Conservation (phyloP, 1,140 invertebrate genomes). For the Bombus waltoni region DNA sequence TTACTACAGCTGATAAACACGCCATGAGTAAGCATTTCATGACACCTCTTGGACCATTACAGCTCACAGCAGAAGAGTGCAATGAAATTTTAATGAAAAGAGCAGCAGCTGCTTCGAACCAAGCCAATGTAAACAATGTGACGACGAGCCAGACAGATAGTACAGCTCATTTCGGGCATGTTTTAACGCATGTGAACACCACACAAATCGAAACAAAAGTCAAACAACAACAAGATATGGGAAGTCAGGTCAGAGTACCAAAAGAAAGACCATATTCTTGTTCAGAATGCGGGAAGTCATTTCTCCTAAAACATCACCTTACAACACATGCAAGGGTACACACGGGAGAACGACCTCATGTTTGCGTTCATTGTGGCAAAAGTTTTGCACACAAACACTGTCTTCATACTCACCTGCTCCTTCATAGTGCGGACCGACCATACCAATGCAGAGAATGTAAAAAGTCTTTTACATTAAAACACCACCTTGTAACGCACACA, state of each 20-base stretch:
- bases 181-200: slow-evolving; percentile 82
- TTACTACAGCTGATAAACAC: slow-evolving; percentile 80
- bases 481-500: slow-evolving; percentile 90
- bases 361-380: slow-evolving; percentile 93
- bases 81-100: slow-evolving; percentile 90
- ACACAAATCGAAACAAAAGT: slow-evolving; percentile 84
- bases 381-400: slow-evolving; percentile 93
- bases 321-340: slow-evolving; percentile 91
- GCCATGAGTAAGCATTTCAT: slow-evolving; percentile 83
- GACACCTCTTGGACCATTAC: slow-evolving; percentile 87
- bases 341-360: slow-evolving; percentile 91
- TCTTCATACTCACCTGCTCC: slow-evolving; percentile 90
- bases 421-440: slow-evolving; percentile 91
- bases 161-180: slow-evolving; percentile 80
- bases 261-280: slow-evolving; percentile 92
- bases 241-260: slow-evolving; percentile 83
- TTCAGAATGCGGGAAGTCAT: slow-evolving; percentile 91
- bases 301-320: slow-evolving; percentile 91
- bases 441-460: slow-evolving; percentile 93
- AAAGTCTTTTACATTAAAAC: slow-evolving; percentile 93
- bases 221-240: slow-evolving; percentile 84
- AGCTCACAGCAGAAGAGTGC: slow-evolving; percentile 89
- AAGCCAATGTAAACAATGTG: slow-evolving; percentile 75
- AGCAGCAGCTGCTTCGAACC: slow-evolving; percentile 80
- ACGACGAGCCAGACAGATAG: slow-evolving; percentile 80